Percentiles rank a stretch among this genome's conserved stretches.
phyloP scores from a whole-genome alignment of 2,888 invertebrate genomes.

The Drosophila fungiperda region DNA sequence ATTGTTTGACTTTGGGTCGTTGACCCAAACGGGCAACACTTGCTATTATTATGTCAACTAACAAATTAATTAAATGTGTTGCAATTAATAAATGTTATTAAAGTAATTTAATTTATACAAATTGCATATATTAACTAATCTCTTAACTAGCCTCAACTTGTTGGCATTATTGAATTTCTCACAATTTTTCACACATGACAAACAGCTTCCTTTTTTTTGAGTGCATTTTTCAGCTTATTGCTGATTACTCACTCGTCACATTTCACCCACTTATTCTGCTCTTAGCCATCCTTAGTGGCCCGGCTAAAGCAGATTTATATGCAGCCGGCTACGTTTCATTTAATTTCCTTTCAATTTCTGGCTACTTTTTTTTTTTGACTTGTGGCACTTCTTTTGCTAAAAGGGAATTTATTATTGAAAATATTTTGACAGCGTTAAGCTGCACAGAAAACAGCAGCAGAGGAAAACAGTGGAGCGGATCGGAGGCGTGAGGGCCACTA shows the following conservation, averaged over 20 bases:
- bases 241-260: background rate
- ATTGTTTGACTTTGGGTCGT: conserved; percentile 41
- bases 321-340: conserved; percentile 35
- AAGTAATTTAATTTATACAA: background rate
- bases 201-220: background rate
- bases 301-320: conserved; percentile 53
- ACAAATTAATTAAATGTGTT: conserved; percentile 29
- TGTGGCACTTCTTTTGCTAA: conserved; percentile 33
- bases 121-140: background rate
- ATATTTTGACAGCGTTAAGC: conserved; percentile 83
- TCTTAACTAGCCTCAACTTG: background rate
- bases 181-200: background rate
- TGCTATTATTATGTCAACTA: conserved; percentile 38
- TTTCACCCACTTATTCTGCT: conserved; percentile 9
- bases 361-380: background rate
- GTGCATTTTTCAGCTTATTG: conserved; percentile 3
- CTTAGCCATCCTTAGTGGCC: conserved; percentile 10
- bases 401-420: conserved; percentile 78
- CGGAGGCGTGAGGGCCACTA: conserved; percentile 63
- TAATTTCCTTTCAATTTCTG: conserved; percentile 60
- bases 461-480: background rate
- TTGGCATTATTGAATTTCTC: background rate
- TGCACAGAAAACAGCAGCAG: conserved; percentile 67
- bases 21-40: conserved; percentile 58
- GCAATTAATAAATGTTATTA: too few species aligned